These are phyloP conservation scores for Torymus tubicola DNA, from an alignment of 2,888 invertebrate genomes.

Conservation along the genomic window DNA sequence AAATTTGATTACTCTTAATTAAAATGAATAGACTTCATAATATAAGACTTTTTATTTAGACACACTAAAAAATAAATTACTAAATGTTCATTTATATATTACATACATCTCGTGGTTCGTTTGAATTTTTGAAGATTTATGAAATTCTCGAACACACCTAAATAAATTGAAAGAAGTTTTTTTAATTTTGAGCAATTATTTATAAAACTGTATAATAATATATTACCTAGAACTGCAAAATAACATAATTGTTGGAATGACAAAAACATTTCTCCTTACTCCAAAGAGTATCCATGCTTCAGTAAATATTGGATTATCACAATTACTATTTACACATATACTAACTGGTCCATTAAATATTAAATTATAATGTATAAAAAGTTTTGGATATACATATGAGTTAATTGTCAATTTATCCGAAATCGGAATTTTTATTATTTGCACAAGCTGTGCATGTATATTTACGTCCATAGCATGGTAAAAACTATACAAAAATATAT, in stretches of 20 bases:
- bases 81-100: constrained; percentile 57
- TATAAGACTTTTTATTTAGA: constrained; percentile 45
- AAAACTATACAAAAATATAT: constrained; percentile 61
- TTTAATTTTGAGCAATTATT: constrained; percentile 19
- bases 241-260: constrained; percentile 65
- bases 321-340: constrained; percentile 67
- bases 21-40: constrained; percentile 42
- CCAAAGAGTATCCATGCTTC: constrained; percentile 71
- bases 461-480: constrained; percentile 64
- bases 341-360: constrained; percentile 69
- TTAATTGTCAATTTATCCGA: constrained; percentile 44
- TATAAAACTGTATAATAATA: constrained; percentile 15
- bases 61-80: constrained; percentile 28
- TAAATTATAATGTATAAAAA: constrained; percentile 64
- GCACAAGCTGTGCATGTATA: constrained; percentile 59
- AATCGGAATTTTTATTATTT: constrained; percentile 43
- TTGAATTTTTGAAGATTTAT: constrained; percentile 61
- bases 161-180: constrained; percentile 56
- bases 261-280: constrained; percentile 58
- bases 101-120: constrained; percentile 63
- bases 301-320: constrained; percentile 71
- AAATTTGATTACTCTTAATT: constrained; percentile 53
- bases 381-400: constrained; percentile 53
- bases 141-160: constrained; percentile 68
- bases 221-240: constrained; percentile 69